Evolutionary conservation across 2,797 vertebrate genomes (phyloP), one percentile per base, ranked within the genome.

Genomic region (Myoxocephalus aenaeus): DNA sequence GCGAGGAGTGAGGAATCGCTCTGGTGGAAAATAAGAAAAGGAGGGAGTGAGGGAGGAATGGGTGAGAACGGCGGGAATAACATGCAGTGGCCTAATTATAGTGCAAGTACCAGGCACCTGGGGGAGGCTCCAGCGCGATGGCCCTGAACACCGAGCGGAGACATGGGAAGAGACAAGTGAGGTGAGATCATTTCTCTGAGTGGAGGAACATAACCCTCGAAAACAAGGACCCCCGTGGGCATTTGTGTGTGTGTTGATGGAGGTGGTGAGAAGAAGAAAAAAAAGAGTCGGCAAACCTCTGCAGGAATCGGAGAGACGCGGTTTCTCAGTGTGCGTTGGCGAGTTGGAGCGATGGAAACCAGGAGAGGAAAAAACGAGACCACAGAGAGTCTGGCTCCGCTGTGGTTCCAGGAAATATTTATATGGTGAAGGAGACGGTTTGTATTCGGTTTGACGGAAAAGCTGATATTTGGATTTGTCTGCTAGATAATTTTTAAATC

Each of bases 81-180:
- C 68, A 69, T 62, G 54, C 48, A 65, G 74, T 10, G 22, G 64
- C 76, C 83, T 90, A 90, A 90, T 93, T 93, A 90, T 90, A 90
- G 83, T 79, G 77, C 51, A 38, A 83, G 77, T 69, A 75, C 38
- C 81, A 58, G 74, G 79, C 79, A 75, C 87, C 85, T 75, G 72
- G 51, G 80, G 84, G 82, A 80, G 84, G 79, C 79, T 74, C n/a
- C 9, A 65, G 57, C 13, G 81, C 89, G 84, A 90, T 89, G 78
- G 90, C 91, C 53, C 34, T 36, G 77, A 81, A 86, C 76, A 83
- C 79, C 74, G 75, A 80, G 74, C 80, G 77, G 59, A 62, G 75
- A 72, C 38, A 27, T 20, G 62, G 65, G 62, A 61, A 36, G 58
- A 50, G 69, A 34, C 25, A 3, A 29, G 53, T 29, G 65, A 48